Evolutionary conservation across 2,888 invertebrate genomes (phyloP).

Genomic region (Hermaeophaga mercurialis): DNA sequence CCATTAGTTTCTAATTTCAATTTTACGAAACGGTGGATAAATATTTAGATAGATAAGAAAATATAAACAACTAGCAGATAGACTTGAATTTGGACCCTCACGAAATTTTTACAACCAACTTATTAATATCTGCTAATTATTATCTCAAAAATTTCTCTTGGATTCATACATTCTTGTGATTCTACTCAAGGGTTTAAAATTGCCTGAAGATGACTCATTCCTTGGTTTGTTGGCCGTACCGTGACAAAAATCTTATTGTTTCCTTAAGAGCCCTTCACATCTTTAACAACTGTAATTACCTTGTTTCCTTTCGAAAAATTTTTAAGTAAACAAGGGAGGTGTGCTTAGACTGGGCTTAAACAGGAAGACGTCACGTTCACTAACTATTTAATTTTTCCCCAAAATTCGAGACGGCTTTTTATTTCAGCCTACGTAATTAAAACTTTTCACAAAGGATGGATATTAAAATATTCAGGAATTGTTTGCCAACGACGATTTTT

Average conservation of each 20-base stretch:
- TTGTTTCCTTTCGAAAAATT: slow-evolving; percentile 23
- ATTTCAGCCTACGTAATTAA: background rate
- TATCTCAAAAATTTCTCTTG: too few relatives aligned
- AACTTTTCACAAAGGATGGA: slow-evolving; percentile 3
- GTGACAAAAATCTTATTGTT: slow-evolving; percentile 16
- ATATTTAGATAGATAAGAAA: too few relatives aligned
- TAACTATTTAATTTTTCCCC: slow-evolving; percentile 9
- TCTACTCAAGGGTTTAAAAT: too few relatives aligned
- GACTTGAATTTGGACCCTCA: too few relatives aligned
- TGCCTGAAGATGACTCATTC: too few relatives aligned
- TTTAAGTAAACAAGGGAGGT: slow-evolving; percentile 17
- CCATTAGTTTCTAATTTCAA: background rate
- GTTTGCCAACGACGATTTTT: too few relatives aligned
- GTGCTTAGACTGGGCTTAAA: background rate
- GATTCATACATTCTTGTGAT: too few relatives aligned
- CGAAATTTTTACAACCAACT: too few relatives aligned
- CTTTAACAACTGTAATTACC: slow-evolving; percentile 27
- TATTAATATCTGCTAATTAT: too few relatives aligned
- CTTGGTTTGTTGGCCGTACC: too few relatives aligned
- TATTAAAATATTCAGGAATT: slow-evolving; percentile 3
- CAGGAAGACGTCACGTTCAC: background rate
- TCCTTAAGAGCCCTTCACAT: slow-evolving; percentile 19
- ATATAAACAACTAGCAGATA: too few relatives aligned
- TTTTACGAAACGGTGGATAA: background rate
- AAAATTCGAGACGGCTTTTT: background rate